Evolutionary conservation across 2,888 invertebrate genomes (phyloP).

Genomic region (Aphodius granarius): DNA sequence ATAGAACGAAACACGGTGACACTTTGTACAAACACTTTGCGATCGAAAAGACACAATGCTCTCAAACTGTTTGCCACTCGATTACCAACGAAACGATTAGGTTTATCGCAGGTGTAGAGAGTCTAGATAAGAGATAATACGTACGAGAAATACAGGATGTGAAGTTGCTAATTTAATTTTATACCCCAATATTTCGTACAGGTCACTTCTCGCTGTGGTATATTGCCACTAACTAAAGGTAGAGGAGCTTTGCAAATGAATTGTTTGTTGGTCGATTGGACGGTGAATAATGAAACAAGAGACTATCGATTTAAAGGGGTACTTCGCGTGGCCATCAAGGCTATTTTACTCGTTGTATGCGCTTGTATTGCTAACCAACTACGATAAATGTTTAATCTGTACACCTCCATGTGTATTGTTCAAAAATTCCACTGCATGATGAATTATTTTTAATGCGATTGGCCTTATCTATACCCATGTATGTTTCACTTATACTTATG

Average conservation of each 20-base stretch:
- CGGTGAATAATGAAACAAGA: neutral
- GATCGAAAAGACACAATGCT: neutral
- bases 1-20: neutral
- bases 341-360: neutral
- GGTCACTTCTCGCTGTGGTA: neutral
- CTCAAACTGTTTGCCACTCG: neutral
- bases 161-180: neutral
- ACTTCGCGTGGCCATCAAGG: neutral
- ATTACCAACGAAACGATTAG: neutral
- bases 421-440: neutral
- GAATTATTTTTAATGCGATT: neutral
- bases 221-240: neutral
- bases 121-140: neutral
- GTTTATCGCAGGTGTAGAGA: neutral
- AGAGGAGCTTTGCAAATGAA: neutral
- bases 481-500: too few species aligned
- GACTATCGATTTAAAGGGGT: neutral
- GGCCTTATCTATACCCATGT: neutral
- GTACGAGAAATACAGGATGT: neutral
- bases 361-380: neutral
- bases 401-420: neutral
- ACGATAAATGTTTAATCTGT: neutral
- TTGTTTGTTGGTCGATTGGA: neutral
- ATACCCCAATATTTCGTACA: neutral
- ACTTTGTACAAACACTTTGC: constrained; percentile 8